phyloP scores from a whole-genome alignment of 2,797 vertebrate species.

The Cryptoblepharus egeriae region DNA sequence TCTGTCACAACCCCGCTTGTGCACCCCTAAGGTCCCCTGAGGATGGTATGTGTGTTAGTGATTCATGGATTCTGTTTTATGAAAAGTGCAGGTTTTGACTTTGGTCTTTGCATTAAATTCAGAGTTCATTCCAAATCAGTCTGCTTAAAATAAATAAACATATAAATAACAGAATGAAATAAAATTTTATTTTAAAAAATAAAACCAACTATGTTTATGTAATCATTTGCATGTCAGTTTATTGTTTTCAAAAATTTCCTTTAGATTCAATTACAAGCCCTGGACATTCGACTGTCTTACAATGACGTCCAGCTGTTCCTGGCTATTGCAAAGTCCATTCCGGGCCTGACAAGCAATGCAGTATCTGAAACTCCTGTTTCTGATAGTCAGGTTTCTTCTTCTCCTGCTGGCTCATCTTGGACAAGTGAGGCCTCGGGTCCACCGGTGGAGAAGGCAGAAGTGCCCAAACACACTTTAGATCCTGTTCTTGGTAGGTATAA shows the following conservation, averaged over 20 bases:
- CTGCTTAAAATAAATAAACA: neutral
- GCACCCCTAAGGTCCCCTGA: too few relatives aligned
- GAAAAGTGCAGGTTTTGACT: neutral
- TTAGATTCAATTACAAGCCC: slow-evolving; percentile 93
- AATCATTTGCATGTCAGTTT: rapidly evolving
- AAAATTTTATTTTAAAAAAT: neutral
- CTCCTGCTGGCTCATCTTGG: slow-evolving; percentile 35
- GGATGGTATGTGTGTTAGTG: too few relatives aligned
- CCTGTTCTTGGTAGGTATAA: slow-evolving; percentile 83
- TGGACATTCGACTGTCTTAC: slow-evolving; percentile 96
- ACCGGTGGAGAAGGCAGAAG: slow-evolving; percentile 63
- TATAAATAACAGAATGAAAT: neutral
- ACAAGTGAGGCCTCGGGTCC: slow-evolving; percentile 40
- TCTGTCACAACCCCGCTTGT: too few relatives aligned
- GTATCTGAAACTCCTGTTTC: slow-evolving; percentile 43
- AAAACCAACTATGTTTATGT: neutral
- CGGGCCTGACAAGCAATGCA: slow-evolving; percentile 75
- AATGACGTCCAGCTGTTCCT: slow-evolving; percentile 97
- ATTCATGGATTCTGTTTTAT: neutral
- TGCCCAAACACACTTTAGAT: slow-evolving; percentile 78
- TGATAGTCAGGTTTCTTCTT: neutral
- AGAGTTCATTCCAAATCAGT: neutral
- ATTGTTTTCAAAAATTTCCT: slow-evolving; percentile 19
- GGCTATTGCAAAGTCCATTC: slow-evolving; percentile 94
- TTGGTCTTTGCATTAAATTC: neutral